phyloP scores from a whole-genome alignment of 2,113 vertebrate genomes.

The Trochalopteron elliotii region DNA sequence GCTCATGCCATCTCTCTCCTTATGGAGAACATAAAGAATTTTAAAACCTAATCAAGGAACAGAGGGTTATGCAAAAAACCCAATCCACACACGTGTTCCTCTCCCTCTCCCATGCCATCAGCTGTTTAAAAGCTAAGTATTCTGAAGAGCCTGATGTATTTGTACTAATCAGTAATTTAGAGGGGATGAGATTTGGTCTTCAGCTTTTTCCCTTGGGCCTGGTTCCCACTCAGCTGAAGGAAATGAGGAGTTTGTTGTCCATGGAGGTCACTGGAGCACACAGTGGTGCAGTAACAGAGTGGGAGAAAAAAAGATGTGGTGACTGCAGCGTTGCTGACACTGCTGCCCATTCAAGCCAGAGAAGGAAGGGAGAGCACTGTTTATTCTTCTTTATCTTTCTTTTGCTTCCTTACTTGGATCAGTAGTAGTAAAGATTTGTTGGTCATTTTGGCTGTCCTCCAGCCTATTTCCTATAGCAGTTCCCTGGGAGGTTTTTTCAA shows the following conservation, averaged over 20 bases:
- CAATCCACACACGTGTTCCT: neutral
- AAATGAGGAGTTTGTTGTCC: neutral
- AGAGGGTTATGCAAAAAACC: neutral
- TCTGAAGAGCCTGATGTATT: neutral
- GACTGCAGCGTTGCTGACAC: neutral
- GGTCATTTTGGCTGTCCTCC: slow-evolving; percentile 18
- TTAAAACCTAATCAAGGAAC: neutral
- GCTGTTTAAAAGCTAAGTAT: neutral
- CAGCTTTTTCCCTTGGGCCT: neutral
- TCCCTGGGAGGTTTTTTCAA: neutral
- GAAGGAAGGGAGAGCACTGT: neutral
- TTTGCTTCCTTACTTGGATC: slow-evolving; percentile 11
- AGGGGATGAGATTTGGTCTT: neutral
- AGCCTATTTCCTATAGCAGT: slow-evolving; percentile 2
- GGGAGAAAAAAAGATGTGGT: neutral
- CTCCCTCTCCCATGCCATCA: neutral
- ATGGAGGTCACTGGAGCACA: neutral
- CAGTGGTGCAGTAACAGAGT: neutral
- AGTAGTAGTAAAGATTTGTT: neutral
- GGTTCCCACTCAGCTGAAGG: neutral
- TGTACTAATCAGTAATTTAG: neutral
- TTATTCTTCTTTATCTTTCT: slow-evolving; percentile 29
- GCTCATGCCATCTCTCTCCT: neutral
- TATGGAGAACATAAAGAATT: neutral
- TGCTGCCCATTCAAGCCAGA: neutral